Conservation (phyloP, 2,888 invertebrate species). For the Harpagoxenus sublaevis region DNA sequence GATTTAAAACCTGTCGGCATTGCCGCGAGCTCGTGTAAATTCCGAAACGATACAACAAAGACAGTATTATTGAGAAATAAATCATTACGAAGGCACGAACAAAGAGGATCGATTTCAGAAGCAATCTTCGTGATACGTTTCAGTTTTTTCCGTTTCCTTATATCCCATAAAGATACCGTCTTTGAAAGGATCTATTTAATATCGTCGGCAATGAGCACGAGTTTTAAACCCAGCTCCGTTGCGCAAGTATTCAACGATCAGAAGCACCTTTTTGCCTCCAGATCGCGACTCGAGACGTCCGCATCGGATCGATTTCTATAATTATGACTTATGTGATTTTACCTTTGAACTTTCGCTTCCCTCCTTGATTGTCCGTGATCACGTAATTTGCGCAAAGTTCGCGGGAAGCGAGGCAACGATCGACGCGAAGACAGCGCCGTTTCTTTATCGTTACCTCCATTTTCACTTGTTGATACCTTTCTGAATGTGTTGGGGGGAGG, state of each 20-base stretch:
- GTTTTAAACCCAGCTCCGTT: slow-evolving; percentile 1
- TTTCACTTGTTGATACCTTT: slow-evolving; percentile 30
- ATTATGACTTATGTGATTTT: neutral
- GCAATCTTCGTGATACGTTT: neutral
- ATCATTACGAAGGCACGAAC: neutral
- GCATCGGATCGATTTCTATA: neutral
- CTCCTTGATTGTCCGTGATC: slow-evolving; percentile 21
- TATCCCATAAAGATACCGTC: neutral
- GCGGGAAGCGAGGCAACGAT: slow-evolving; percentile 31
- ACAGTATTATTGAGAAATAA: neutral
- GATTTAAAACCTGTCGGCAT: neutral
- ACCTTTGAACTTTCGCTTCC: slow-evolving; percentile 23
- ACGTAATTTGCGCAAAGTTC: slow-evolving; percentile 14
- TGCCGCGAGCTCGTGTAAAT: neutral
- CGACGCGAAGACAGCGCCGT: slow-evolving; percentile 2
- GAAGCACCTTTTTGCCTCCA: neutral
- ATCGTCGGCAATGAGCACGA: slow-evolving; percentile 7
- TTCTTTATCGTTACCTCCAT: slow-evolving; percentile 4
- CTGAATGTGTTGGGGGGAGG: slow-evolving; percentile 31
- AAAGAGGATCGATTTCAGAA: slow-evolving; percentile 7
- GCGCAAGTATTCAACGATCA: slow-evolving; percentile 1
- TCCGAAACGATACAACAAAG: slow-evolving; percentile 13
- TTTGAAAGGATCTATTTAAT: slow-evolving; percentile 8
- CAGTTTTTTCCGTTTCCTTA: neutral
- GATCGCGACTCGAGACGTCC: neutral